Evolutionary conservation across 2,113 vertebrate genomes (phyloP).

Genomic region (Elephantulus edwardii): DNA sequence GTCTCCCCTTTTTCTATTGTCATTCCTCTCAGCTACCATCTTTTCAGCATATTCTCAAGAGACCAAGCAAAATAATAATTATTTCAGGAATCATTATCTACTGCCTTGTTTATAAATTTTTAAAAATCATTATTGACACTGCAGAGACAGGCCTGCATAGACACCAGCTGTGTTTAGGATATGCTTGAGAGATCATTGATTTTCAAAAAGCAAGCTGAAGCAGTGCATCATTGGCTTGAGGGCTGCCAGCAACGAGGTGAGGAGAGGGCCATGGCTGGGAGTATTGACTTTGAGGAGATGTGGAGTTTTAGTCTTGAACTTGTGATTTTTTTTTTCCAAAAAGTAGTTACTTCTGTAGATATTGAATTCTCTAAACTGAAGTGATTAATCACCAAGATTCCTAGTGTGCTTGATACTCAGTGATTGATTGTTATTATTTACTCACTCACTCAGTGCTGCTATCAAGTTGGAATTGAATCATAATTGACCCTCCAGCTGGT

Average conservation of each 20-base stretch:
- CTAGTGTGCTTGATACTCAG: not conserved
- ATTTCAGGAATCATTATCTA: not conserved
- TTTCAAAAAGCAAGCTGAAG: not conserved
- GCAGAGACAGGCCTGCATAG: not conserved
- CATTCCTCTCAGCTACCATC: rapidly evolving
- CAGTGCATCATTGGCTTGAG: not conserved
- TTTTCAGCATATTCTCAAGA: not conserved
- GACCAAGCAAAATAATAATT: not conserved
- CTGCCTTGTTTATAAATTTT: no score
- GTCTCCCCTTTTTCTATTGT: not conserved
- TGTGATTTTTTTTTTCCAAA: not conserved
- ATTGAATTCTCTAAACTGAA: not conserved
- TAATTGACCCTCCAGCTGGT: no score
- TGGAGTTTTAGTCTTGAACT: not conserved
- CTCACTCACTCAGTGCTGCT: no score
- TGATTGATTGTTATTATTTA: no score
- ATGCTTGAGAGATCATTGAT: not conserved
- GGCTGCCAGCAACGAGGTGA: not conserved
- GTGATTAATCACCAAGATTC: not conserved
- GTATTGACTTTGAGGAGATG: not conserved
- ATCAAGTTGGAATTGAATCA: no score
- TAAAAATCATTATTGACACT: not conserved
- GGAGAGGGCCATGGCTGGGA: not conserved
- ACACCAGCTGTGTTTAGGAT: not conserved
- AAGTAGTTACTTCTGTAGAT: not conserved